Evolutionary conservation across 2,888 invertebrate species (phyloP).

Genomic region (Pinctada fucata): DNA sequence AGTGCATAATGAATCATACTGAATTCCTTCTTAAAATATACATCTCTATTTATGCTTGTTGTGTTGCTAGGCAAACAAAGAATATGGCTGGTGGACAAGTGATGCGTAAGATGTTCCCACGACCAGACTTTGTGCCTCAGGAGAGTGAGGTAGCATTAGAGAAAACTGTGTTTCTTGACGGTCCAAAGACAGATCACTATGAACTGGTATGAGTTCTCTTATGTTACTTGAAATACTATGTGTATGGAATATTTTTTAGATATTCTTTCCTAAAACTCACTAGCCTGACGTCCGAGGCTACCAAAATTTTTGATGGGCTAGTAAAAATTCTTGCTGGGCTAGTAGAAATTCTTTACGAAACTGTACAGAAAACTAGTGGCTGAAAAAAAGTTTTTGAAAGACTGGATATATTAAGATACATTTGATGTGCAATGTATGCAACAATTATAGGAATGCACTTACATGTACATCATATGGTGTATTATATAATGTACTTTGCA

Average conservation of each 20-base stretch:
- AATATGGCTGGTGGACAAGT: constrained; percentile 86
- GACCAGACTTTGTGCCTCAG: constrained; percentile 82
- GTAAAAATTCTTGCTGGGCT: background rate
- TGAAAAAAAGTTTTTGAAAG: no score
- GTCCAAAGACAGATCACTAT: constrained; percentile 83
- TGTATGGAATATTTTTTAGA: background rate
- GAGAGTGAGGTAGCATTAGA: constrained; percentile 81
- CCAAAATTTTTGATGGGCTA: background rate
- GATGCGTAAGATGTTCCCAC: constrained; percentile 85
- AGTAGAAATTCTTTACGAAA: background rate
- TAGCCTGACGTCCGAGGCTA: background rate
- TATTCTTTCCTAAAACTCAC: background rate
- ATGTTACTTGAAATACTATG: background rate
- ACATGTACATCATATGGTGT: no score
- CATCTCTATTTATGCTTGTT: no score
- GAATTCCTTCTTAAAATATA: no score
- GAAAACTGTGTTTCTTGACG: constrained; percentile 86
- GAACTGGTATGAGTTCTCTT: constrained; percentile 78
- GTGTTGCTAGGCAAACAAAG: constrained; percentile 41
- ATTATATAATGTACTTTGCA: no score
- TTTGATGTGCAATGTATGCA: no score
- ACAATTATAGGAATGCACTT: no score
- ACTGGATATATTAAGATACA: no score
- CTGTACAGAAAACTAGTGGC: background rate
- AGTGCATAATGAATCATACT: no score